Evolutionary conservation across 64 coral and sea anemone genomes (phyloP).

Genomic region (Dendrophyllia cribrosa): DNA sequence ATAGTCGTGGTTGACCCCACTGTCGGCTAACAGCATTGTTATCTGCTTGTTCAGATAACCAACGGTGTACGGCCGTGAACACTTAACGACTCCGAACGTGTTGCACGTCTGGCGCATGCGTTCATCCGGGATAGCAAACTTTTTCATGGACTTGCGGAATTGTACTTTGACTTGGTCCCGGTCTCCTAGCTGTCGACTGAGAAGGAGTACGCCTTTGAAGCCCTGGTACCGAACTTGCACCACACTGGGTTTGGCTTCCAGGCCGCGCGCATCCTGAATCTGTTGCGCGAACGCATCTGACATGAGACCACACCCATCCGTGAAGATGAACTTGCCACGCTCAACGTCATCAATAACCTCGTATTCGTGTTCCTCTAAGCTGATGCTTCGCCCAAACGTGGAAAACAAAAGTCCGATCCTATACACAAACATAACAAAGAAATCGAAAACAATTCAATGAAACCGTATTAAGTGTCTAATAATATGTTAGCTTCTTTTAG

Average conservation of each 20-base stretch:
- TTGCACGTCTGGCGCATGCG: slow-evolving; percentile 68
- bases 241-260: slow-evolving; percentile 71
- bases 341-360: slow-evolving; percentile 63
- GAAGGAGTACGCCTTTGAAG: slow-evolving; percentile 81
- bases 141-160: slow-evolving; percentile 89
- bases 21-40: slow-evolving; percentile 83
- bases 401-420: slow-evolving; percentile 86
- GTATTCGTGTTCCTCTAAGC: slow-evolving; percentile 52
- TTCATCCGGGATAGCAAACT: slow-evolving; percentile 86
- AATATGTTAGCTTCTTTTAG: too few relatives aligned
- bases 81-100: slow-evolving; percentile 89
- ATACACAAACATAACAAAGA: neutral
- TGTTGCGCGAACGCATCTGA: slow-evolving; percentile 66
- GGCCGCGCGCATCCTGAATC: slow-evolving; percentile 45
- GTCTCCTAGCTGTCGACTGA: slow-evolving; percentile 1
- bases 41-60: slow-evolving; percentile 89
- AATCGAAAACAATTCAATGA: neutral
- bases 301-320: slow-evolving; percentile 92
- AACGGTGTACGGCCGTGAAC: slow-evolving; percentile 81
- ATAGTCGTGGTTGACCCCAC: slow-evolving; percentile 52
- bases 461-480: neutral
- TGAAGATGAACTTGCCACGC: slow-evolving; percentile 69
- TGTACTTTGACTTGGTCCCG: slow-evolving; percentile 48
- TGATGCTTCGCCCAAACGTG: slow-evolving; percentile 72
- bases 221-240: slow-evolving; percentile 91